Evolutionary conservation across 2,797 vertebrate genomes (phyloP), one percentile per base, ranked within the genome.

Genomic region (Anas acuta): DNA sequence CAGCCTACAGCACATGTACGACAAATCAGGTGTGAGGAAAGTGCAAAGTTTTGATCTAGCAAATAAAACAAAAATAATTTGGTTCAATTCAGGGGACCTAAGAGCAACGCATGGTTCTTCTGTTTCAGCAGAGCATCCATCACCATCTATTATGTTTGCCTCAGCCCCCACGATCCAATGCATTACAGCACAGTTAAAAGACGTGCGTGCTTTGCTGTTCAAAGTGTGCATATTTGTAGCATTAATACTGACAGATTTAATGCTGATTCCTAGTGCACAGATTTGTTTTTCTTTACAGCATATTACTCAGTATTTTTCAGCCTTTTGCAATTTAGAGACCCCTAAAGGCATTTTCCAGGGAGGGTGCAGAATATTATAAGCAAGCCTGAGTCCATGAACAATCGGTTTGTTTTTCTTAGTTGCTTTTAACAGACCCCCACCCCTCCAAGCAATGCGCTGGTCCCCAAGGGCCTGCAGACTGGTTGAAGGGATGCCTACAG

Each of bases 271-370:
- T 89, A 49, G 62, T 23, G 54, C 47, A 79, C 56, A 76, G 67
- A 86, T 94, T 86, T 96, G 73, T 14, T 92, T 90, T 84, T 75
- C 82, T 92, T 87, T 85, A 80, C 49, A 82, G 71, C 60, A 26
- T 66, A 93, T 61, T 84, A 85, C 49, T 77, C 53, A 16, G 30
- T 73, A 54, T n/a, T 93, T 91, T 80, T 80, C 57, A 80, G 73
- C 37, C 58, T 86, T 84, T 65, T 78, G 51, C 80, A 90, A 84
- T 75, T 86, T 88, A 92, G 37, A 86, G 77, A 71, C 9, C 53
- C 66, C 74, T 74, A 69, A 92, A 92, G 80, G 47, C 60, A 71
- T 90, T 90, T 94, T 93, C 51, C 25, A 37, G 64, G 43, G 22
- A 70, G 51, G 60, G 35, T 61, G 33, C n/a, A 82, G 77, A 87